Evolutionary conservation across 2,888 invertebrate genomes (phyloP).

Genomic region (Nasonia oneida): DNA sequence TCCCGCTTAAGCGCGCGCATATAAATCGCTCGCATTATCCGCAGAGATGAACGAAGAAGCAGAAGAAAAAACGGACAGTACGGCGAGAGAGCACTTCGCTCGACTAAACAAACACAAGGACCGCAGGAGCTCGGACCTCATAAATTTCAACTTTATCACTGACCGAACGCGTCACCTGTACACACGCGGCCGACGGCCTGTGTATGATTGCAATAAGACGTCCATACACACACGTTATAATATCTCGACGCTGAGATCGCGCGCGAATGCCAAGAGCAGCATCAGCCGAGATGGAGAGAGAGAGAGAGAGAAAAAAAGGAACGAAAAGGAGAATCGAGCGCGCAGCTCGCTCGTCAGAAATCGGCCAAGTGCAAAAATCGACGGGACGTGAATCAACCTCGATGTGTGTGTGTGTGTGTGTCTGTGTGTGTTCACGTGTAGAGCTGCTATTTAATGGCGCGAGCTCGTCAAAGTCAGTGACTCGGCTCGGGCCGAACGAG

Average conservation of each 20-base stretch:
- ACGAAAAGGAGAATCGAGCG: neutral
- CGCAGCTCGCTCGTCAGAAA: slow-evolving; percentile 33
- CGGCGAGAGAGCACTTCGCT: neutral
- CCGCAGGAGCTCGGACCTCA: neutral
- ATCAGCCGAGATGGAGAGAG: too few relatives aligned
- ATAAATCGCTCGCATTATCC: slow-evolving; percentile 32
- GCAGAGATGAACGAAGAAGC: neutral
- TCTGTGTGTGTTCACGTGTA: too few relatives aligned
- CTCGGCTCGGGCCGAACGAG: slow-evolving; percentile 44
- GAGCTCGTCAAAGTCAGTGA: slow-evolving; percentile 56
- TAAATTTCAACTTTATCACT: slow-evolving; percentile 31
- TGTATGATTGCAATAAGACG: neutral
- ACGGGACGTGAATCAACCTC: slow-evolving; percentile 48
- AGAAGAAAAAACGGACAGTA: neutral
- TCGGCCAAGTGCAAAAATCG: slow-evolving; percentile 55
- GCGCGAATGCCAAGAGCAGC: neutral
- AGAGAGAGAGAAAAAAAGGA: neutral
- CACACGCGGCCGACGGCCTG: neutral
- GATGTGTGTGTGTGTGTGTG: neutral
- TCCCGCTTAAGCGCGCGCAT: slow-evolving; percentile 11
- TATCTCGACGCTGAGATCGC: neutral
- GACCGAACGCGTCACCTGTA: slow-evolving; percentile 25
- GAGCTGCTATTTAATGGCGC: slow-evolving; percentile 19
- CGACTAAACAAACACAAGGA: neutral
- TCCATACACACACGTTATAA: neutral